phyloP scores from a whole-genome alignment of 2,113 vertebrate species.

The Orientallactaga bullata region DNA sequence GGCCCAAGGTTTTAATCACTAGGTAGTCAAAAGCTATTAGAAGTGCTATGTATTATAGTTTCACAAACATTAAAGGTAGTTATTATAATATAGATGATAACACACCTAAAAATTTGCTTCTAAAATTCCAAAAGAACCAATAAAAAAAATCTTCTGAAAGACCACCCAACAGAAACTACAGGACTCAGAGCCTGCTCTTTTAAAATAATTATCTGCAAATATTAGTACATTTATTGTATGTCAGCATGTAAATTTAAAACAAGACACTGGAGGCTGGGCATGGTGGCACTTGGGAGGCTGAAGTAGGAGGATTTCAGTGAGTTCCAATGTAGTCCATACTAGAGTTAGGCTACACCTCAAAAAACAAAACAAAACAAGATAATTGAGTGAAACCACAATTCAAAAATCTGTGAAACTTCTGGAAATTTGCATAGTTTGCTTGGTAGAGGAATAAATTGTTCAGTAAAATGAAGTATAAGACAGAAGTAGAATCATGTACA shows the following conservation, averaged over 20 bases:
- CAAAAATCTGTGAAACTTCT: neutral
- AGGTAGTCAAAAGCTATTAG: neutral
- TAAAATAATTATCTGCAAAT: neutral
- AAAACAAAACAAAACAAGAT: neutral
- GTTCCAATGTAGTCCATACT: too few species aligned
- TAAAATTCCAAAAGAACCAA: conserved; percentile 24
- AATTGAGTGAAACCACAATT: neutral
- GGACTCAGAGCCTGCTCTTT: neutral
- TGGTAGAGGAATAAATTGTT: neutral
- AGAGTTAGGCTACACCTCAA: too few species aligned
- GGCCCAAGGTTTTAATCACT: neutral
- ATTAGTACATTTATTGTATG: neutral
- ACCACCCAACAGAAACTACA: neutral
- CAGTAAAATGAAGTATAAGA: neutral
- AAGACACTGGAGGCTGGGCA: too few species aligned
- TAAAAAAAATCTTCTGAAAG: neutral
- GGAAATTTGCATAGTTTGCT: neutral
- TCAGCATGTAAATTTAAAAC: neutral
- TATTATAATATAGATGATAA: neutral
- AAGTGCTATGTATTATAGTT: neutral
- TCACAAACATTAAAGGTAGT: neutral
- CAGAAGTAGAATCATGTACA: neutral
- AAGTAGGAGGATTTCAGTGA: too few species aligned
- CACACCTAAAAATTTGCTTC: neutral
- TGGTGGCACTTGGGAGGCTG: too few species aligned